These are phyloP conservation scores for Neoaliturus tenellus DNA, from an alignment of 2,888 invertebrate genomes.

Conservation along the genomic window DNA sequence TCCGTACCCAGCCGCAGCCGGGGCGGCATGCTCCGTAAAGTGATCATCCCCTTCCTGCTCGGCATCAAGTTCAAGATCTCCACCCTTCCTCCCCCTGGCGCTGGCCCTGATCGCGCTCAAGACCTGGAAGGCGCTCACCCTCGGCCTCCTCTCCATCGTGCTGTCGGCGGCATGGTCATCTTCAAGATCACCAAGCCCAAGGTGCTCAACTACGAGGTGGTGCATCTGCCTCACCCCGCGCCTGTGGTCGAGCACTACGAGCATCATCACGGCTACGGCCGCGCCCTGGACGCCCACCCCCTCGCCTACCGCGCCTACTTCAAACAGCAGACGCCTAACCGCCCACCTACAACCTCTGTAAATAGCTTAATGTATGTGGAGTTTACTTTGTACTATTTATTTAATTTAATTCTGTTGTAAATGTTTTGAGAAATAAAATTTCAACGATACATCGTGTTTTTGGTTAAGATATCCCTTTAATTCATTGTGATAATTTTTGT, in stretches of 20 bases:
- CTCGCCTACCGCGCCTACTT: constrained; percentile 77
- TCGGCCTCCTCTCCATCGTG: constrained; percentile 89
- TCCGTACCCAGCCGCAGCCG: constrained; percentile 77
- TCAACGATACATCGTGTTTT: no score
- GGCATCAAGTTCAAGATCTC: constrained; percentile 92
- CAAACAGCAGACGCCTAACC: background rate
- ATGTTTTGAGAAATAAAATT: background rate
- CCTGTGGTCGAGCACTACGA: constrained; percentile 77
- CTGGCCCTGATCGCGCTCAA: constrained; percentile 90
- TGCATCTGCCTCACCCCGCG: constrained; percentile 85
- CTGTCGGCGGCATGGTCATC: constrained; percentile 89
- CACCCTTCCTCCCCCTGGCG: constrained; percentile 87
- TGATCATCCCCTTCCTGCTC: constrained; percentile 89
- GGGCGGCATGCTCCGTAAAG: constrained; percentile 89
- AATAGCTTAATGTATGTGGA: background rate
- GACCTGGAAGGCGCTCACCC: constrained; percentile 92
- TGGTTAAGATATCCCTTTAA: no score
- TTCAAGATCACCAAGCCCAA: constrained; percentile 93
- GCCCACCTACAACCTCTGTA: constrained; percentile 23
- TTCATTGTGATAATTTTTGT: no score
- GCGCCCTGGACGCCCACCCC: constrained; percentile 77
- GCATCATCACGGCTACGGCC: constrained; percentile 73
- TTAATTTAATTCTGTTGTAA: constrained; percentile 36
- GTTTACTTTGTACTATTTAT: constrained; percentile 6
- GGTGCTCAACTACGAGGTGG: constrained; percentile 91